Percentiles rank a stretch among this genome's conserved stretches.
Evolutionary conservation across 2,888 invertebrate genomes (phyloP).

Genomic region (Agrotis segetum): DNA sequence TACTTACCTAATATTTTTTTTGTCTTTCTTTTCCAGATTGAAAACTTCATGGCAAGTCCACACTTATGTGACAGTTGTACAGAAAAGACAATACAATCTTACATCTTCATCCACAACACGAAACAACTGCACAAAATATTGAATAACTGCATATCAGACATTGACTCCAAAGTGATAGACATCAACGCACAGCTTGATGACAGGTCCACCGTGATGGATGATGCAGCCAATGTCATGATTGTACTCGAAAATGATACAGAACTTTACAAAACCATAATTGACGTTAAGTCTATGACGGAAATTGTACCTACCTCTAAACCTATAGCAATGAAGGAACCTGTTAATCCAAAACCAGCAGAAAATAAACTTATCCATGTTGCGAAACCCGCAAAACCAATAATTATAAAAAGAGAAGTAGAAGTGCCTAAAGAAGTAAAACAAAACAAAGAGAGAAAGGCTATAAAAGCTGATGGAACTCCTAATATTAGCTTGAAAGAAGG

Average conservation of each 20-base stretch:
- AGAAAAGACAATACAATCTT: conserved; percentile 74
- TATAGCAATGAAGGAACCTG: conserved; percentile 44
- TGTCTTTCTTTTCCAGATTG: conserved; percentile 68
- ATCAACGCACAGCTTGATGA: conserved; percentile 67
- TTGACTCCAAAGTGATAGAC: conserved; percentile 74
- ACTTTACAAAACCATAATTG: conserved; percentile 65
- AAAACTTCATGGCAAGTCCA: conserved; percentile 67
- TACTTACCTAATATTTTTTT: too few species aligned
- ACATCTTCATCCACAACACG: conserved; percentile 75
- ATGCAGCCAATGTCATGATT: conserved; percentile 74
- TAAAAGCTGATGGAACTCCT: conserved; percentile 56
- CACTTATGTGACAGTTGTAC: conserved; percentile 73
- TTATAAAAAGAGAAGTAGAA: conserved; percentile 13
- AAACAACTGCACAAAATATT: conserved; percentile 73
- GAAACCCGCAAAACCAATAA: conserved; percentile 16
- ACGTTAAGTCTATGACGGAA: conserved; percentile 63
- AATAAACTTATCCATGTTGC: conserved; percentile 3
- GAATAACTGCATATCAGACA: conserved; percentile 70
- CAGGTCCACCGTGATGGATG: conserved; percentile 35
- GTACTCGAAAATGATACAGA: conserved; percentile 74
- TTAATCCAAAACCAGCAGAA: background rate
- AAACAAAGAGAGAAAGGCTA: conserved; percentile 27
- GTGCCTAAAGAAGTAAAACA: conserved; percentile 13
- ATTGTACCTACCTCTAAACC: conserved; percentile 63
- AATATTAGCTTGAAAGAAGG: conserved; percentile 68